These are phyloP conservation scores for Perca schrenkii DNA, from an alignment of 2,113 vertebrate species.

Conservation along the genomic window DNA sequence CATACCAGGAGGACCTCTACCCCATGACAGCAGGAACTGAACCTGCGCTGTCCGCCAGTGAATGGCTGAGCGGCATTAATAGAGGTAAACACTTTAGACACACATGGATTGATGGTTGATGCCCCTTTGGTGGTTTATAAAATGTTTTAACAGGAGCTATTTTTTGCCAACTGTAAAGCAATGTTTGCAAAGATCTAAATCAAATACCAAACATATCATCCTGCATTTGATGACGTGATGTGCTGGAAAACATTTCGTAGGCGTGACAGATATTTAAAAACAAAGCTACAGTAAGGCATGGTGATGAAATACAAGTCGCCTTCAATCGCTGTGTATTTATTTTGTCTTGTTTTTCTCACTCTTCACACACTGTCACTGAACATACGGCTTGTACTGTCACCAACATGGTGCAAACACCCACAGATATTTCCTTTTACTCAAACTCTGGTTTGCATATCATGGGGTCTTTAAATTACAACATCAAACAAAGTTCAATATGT, in stretches of 20 bases:
- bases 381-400: slow-evolving; percentile 8
- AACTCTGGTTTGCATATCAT: slow-evolving; percentile 1
- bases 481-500: not conserved
- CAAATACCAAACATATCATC: not conserved
- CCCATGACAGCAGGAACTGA: slow-evolving; percentile 96
- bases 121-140: not conserved
- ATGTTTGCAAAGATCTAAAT: not conserved
- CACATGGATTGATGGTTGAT: not conserved
- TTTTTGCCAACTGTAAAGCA: slow-evolving; percentile 3
- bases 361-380: not conserved
- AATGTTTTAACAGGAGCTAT: not conserved
- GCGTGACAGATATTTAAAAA: not conserved
- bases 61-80: slow-evolving; percentile 96
- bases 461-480: not conserved
- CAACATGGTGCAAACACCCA: not conserved
- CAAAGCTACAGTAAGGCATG: not conserved
- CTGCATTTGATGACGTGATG: not conserved
- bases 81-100: slow-evolving; percentile 84
- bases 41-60: slow-evolving; percentile 90
- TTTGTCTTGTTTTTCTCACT: not conserved
- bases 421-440: slow-evolving; percentile 4
- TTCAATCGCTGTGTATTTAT: not conserved
- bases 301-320: not conserved
- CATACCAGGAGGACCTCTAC: slow-evolving; percentile 98
- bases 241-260: not conserved